A percentile compares a stretch with the other conserved stretches of the same genome.
These are phyloP conservation scores for Pundamilia nyererei DNA, from an alignment of 2,113 vertebrate genomes.

Conservation along the genomic window DNA sequence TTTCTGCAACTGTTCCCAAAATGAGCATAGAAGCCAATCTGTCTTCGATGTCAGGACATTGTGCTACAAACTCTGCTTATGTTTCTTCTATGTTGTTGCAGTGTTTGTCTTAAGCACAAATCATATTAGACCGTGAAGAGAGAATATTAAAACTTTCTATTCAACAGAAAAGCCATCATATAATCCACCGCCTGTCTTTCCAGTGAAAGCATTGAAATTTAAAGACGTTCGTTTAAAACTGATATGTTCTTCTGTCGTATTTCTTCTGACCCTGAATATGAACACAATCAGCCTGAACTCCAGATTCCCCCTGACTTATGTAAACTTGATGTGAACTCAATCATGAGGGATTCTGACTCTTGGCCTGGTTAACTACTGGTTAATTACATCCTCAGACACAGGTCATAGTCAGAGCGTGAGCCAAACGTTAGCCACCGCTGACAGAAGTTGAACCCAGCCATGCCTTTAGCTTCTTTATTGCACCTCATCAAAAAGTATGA, in stretches of 20 bases:
- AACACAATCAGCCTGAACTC: constrained; percentile 9
- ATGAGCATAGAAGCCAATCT: background rate
- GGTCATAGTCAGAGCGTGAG: constrained; percentile 21
- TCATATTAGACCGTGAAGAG: background rate
- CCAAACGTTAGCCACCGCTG: background rate
- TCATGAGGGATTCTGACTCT: constrained; percentile 7
- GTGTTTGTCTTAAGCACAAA: background rate
- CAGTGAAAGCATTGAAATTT: background rate
- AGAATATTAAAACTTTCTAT: background rate
- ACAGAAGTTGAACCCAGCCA: background rate
- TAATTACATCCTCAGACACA: constrained; percentile 40
- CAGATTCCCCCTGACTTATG: constrained; percentile 26
- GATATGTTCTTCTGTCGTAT: background rate
- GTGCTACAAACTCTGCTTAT: constrained; percentile 5
- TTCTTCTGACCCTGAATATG: background rate
- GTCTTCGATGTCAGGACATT: background rate
- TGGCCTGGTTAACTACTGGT: constrained; percentile 36
- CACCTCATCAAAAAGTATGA: background rate
- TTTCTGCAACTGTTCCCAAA: background rate
- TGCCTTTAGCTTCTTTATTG: background rate
- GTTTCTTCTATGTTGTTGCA: constrained; percentile 5
- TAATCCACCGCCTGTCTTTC: constrained; percentile 10
- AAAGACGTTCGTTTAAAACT: background rate
- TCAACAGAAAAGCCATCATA: background rate
- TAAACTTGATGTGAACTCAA: constrained; percentile 16